Conservation (phyloP, 2,113 vertebrate species). For the Neopipo cinnamomea region DNA sequence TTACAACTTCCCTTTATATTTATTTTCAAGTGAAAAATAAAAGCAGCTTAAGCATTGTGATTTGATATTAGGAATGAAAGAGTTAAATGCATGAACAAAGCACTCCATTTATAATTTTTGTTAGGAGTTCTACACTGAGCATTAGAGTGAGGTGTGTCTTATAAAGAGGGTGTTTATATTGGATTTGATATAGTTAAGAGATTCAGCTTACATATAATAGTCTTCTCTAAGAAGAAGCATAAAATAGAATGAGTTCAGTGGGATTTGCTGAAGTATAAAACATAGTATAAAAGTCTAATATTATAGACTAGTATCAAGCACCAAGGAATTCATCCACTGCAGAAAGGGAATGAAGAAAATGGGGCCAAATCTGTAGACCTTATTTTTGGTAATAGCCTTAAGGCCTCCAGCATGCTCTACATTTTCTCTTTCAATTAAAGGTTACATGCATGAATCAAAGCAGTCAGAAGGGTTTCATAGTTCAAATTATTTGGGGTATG, state of each 20-base stretch:
- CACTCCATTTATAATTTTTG: conserved; percentile 64
- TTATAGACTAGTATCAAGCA: conserved; percentile 52
- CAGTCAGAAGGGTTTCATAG: not conserved
- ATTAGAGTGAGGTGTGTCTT: conserved; percentile 57
- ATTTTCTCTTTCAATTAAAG: not conserved
- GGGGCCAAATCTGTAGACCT: not conserved
- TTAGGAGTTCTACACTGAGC: conserved; percentile 26
- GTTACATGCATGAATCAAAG: not conserved
- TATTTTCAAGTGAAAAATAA: conserved; percentile 55
- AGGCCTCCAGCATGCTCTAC: not conserved
- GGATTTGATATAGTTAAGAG: conserved; percentile 64
- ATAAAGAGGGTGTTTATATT: conserved; percentile 69
- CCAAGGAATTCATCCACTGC: conserved; percentile 3
- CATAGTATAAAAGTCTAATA: conserved; percentile 49
- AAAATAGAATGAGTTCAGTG: conserved; percentile 63
- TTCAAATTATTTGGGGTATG: not conserved
- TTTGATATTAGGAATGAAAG: conserved; percentile 21
- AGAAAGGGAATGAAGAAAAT: conserved; percentile 8
- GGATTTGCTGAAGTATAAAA: conserved; percentile 59
- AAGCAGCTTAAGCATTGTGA: conserved; percentile 27
- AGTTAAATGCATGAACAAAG: conserved; percentile 48
- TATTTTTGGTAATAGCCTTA: not conserved
- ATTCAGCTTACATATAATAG: conserved; percentile 58
- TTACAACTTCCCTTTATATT: not conserved
- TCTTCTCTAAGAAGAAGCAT: conserved; percentile 51